Evolutionary conservation across 2,113 vertebrate species (phyloP), one percentile per base, ranked within the genome.

Genomic region (Oxyruncus cristatus): DNA sequence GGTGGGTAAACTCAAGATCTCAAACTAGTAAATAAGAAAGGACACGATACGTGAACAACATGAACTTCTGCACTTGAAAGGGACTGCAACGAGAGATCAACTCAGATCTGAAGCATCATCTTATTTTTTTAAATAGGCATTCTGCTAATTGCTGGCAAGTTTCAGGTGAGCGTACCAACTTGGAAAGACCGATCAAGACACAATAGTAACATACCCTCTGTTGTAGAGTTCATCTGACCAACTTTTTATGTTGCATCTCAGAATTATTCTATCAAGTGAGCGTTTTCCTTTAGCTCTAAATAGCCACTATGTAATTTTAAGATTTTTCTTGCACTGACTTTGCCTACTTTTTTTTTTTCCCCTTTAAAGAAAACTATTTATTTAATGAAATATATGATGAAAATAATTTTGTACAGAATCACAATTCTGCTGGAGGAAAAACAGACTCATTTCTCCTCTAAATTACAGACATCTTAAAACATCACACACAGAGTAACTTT

Each of bases 381-480:
- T 68, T 76, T 81, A 68, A 88, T 82, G 32, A 94, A 86, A 72
- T 30, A 41, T 19, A 58, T 11, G 30, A 67, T 0, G 3, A 92
- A 85, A 72, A 92, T 33, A 6, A 59, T 89, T 87, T 84, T 81
- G 35, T 70, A 42, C 32, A 58, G 65, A 92, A 91, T 42, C 37
- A 61, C 14, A 32, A 11, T 92, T 92, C 66, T 90, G 28, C 63
- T 85, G 44, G 52, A 56, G 33, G 24, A 86, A 75, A 95, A 92
- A 3, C 30, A 94, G 55, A 41, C 22, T 85, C 6, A 49, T 84
- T 93, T 94, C 23, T 86, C 63, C 78, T 95, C 75, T 88, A 88
- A 96, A 96, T 92, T 62, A 80, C 30, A 94, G 77, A 42, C 53
- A 92, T 58, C 91, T 95, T 85, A 89, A 72, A 74, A 90, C 56